Base-by-base conservation (phyloP, 2,113 vertebrate genomes). In the Columba janthina region DNA sequence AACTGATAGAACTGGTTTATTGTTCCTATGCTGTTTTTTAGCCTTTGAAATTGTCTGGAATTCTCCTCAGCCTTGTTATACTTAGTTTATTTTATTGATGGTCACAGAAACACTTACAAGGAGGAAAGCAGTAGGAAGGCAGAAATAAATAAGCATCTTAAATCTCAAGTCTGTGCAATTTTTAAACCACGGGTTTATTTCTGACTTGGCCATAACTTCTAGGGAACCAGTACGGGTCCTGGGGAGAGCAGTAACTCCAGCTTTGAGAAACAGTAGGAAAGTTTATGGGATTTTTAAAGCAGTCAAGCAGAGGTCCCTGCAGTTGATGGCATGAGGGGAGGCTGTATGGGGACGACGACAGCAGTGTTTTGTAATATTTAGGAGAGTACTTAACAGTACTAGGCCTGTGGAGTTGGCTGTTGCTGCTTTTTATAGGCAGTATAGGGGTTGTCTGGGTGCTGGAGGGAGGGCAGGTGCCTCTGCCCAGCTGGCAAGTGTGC, bases 291-390 rank as follows among this genome's bases (percentile, higher is more conserved):
- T 65, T 93, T 88, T 96, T 95, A 81, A 96, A 81, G 79, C 90
- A 89, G 74, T 82, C 54, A 83, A 71, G n/a, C 40, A 40, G n/a
- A 88, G 56, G 74, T 82, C 65, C 73, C 84, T 80, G 54, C 64
- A 61, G 60, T 36, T 62, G 11, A 46, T 84, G 48, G 46, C 75
- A n/a, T 57, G 57, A 95, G 70, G 61, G 88, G 66, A 89, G 34
- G 9, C 1, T 61, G 50, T 62, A 70, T 40, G 46, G 66, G n/a
- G n/a, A 64, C 3, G 6, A 60, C 1, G 22, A 84, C 54, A 91
- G 76, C 50, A 91, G 84, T 8, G 2, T 90, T 96, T 93, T 94
- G 29, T 86, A 91, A 53, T 96, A 95, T 93, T 95, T 97, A 97
- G 76, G 66, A 50, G 80, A 66, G 36, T 85, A 62, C 91, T 97